These are phyloP conservation scores for Columba janthina DNA, from an alignment of 2,113 vertebrate species.

Conservation along the genomic window DNA sequence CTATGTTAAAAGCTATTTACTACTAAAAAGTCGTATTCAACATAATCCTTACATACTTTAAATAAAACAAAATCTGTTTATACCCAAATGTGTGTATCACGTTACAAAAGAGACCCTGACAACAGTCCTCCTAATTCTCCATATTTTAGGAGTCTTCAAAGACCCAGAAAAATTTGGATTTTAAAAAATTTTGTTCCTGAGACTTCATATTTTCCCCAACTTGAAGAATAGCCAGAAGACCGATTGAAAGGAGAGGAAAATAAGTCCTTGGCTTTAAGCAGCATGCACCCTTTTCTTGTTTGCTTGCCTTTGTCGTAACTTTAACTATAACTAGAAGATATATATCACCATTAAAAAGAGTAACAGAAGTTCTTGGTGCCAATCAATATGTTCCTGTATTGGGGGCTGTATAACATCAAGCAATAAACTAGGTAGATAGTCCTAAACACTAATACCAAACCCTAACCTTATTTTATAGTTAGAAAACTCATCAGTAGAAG, in stretches of 20 bases:
- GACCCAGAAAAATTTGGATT: neutral
- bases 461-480: neutral
- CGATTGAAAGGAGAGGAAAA: neutral
- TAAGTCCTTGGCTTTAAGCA: neutral
- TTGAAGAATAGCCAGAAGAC: neutral
- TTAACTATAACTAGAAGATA: conserved; percentile 25
- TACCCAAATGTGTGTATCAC: neutral
- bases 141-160: neutral
- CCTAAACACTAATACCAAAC: neutral
- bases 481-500: conserved; percentile 1
- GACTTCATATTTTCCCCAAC: neutral
- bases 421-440: conserved; percentile 12
- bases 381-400: conserved; percentile 13
- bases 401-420: neutral
- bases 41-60: neutral
- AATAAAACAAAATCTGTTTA: neutral
- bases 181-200: neutral
- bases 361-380: conserved; percentile 14
- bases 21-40: neutral
- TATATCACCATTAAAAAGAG: conserved; percentile 5
- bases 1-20: neutral
- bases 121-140: neutral
- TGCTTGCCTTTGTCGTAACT: conserved; percentile 1
- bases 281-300: neutral
- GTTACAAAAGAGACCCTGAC: accelerated